Base-by-base conservation (phyloP, 2,797 vertebrate genomes). In the Heteromormyrus szaboi region DNA sequence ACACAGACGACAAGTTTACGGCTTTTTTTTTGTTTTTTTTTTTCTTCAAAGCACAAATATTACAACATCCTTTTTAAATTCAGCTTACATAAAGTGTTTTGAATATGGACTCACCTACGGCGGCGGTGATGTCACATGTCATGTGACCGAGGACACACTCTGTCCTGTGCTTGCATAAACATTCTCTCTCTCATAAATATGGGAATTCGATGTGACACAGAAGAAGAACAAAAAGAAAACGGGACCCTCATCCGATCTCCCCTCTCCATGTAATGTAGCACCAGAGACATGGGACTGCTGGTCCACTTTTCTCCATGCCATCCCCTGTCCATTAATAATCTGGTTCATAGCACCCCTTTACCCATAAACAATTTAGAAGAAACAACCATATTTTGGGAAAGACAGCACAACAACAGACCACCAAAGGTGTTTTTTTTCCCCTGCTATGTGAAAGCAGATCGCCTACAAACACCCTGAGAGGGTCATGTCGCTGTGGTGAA, bases 1-100 rank as follows among this genome's bases (percentile, higher is more conserved):
- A 88, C 56, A 89, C 86, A 88, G 51, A 88, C 41, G n/a, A 89
- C 89, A 37, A 88, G 72, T 51, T 83, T 53, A 89, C 89, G 41
- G 53, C 76, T 22, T 68, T 53, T 62, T 81, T 37, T 68, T 44
- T 85, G 6, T 29, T 46, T 59, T 29, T 12, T 89, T 89, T 50
- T 65, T 87, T 76, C 1, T 41, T 12, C 33, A 53, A 85, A 68
- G 56, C 79, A 88, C 87, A 88, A 87, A 72, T 65, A 62, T 88
- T 85, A 89, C 89, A 89, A 88, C 87, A 86, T 88, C 76, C 22
- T 50, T 37, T 87, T 88, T 50, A 0, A 33, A 54, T 89, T 89
- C 33, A 44, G 88, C 81, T 54, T 88, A 85, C 54, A 85, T 37
- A 62, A 33, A 85, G 54, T 25, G 81, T 14, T 48, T 89, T 51